These are phyloP conservation scores for Stenichneumon culpator DNA, from an alignment of 2,888 invertebrate genomes.

Conservation along the genomic window DNA sequence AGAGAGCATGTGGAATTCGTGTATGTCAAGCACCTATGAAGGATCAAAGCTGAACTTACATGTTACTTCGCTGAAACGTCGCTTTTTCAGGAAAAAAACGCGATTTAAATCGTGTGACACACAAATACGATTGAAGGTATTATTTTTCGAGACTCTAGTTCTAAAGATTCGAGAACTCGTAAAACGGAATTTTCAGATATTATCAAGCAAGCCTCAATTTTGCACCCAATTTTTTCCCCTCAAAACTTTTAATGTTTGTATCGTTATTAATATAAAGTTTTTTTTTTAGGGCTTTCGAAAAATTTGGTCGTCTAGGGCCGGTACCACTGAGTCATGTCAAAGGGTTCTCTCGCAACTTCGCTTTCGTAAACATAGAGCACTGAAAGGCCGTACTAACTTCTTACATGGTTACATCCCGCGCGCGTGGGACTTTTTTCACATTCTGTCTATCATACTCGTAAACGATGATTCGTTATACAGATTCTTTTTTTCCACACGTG, in stretches of 20 bases:
- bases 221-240: conserved; percentile 5
- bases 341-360: conserved; percentile 53
- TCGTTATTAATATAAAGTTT: conserved; percentile 30
- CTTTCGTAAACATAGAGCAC: conserved; percentile 61
- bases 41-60: conserved; percentile 59
- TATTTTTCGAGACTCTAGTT: conserved; percentile 53
- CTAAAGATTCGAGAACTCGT: conserved; percentile 57
- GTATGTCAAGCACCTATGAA: conserved; percentile 62
- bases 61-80: conserved; percentile 41
- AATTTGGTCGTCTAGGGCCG: conserved; percentile 68
- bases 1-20: conserved; percentile 62
- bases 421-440: conserved; percentile 28
- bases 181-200: conserved; percentile 46
- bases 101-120: conserved; percentile 49
- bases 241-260: conserved; percentile 28
- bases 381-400: conserved; percentile 68
- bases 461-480: conserved; percentile 30
- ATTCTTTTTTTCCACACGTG: conserved; percentile 33
- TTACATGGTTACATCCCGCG: conserved; percentile 57
- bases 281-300: conserved; percentile 38
- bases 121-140: conserved; percentile 50
- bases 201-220: conserved; percentile 47
- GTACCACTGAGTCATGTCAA: conserved; percentile 69
- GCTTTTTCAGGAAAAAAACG: conserved; percentile 37
- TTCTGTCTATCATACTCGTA: conserved; percentile 21